These are phyloP conservation scores for Pterostichus niger DNA, from an alignment of 2,888 invertebrate species.

Conservation along the genomic window DNA sequence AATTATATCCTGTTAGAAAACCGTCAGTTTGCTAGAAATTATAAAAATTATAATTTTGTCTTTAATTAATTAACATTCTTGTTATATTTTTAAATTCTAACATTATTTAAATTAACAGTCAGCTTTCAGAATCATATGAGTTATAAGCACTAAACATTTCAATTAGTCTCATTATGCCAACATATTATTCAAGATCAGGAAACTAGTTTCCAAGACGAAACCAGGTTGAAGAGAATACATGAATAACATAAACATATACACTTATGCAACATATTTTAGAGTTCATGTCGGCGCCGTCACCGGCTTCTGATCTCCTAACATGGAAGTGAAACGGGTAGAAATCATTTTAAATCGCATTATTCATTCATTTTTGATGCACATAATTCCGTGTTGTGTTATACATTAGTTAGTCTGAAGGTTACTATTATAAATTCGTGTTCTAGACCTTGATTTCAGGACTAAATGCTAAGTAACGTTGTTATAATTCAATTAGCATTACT, in stretches of 20 bases:
- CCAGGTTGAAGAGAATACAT: constrained; percentile 10
- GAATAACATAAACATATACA: neutral
- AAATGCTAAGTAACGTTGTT: neutral
- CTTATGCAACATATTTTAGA: constrained; percentile 26
- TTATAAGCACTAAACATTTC: constrained; percentile 21
- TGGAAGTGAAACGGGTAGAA: constrained; percentile 39
- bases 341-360: constrained; percentile 35
- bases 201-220: constrained; percentile 14
- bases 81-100: too few species aligned
- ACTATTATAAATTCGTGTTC: neutral
- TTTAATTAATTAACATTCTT: too few species aligned
- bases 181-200: constrained; percentile 21
- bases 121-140: neutral
- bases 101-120: neutral
- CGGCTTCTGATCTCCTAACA: constrained; percentile 2
- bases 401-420: neutral
- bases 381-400: constrained; percentile 7
- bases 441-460: neutral
- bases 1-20: too few species aligned
- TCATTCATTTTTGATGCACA: constrained; percentile 34
- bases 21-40: too few species aligned
- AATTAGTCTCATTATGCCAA: constrained; percentile 1
- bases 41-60: too few species aligned
- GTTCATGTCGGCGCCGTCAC: neutral
- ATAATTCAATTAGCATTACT: neutral